Evolutionary conservation across 2,888 invertebrate species (phyloP).

Genomic region (Hydroisotoma schaefferi): DNA sequence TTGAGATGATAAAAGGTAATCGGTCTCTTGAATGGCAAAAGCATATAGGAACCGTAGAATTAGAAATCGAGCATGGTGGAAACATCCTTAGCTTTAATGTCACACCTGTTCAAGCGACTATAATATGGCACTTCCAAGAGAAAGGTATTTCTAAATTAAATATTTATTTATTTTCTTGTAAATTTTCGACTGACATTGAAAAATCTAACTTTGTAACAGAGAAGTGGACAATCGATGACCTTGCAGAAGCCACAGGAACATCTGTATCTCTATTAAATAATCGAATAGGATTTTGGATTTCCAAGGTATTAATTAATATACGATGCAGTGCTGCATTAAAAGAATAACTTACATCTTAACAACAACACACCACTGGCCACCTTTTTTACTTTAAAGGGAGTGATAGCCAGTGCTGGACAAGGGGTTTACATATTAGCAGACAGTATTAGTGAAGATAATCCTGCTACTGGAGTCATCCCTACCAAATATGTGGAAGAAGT

Average conservation of each 20-base stretch:
- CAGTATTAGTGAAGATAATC: slow-evolving; percentile 24
- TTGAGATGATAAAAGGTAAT: slow-evolving; percentile 81
- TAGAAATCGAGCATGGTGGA: slow-evolving; percentile 83
- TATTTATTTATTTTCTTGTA: too few species aligned
- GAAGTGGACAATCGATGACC: slow-evolving; percentile 81
- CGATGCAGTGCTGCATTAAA: too few species aligned
- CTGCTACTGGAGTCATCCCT: slow-evolving; percentile 25
- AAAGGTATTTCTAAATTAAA: slow-evolving; percentile 59
- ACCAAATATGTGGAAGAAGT: slow-evolving; percentile 65
- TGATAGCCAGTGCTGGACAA: slow-evolving; percentile 28
- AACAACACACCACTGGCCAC: too few species aligned
- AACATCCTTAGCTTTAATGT: slow-evolving; percentile 68
- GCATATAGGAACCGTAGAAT: slow-evolving; percentile 83
- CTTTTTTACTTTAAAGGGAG: slow-evolving; percentile 24
- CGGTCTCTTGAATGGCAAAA: slow-evolving; percentile 91
- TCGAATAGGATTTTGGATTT: slow-evolving; percentile 90
- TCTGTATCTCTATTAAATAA: slow-evolving; percentile 77
- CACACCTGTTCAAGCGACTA: slow-evolving; percentile 88
- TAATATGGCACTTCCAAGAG: slow-evolving; percentile 88
- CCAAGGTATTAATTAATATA: slow-evolving; percentile 66
- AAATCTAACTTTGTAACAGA: slow-evolving; percentile 54
- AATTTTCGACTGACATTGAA: neutral
- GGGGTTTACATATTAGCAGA: slow-evolving; percentile 37
- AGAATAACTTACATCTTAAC: too few species aligned
- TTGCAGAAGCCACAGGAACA: slow-evolving; percentile 81